Base-by-base conservation (phyloP, 2,888 invertebrate genomes). In the Trissolcus brochymenae region DNA sequence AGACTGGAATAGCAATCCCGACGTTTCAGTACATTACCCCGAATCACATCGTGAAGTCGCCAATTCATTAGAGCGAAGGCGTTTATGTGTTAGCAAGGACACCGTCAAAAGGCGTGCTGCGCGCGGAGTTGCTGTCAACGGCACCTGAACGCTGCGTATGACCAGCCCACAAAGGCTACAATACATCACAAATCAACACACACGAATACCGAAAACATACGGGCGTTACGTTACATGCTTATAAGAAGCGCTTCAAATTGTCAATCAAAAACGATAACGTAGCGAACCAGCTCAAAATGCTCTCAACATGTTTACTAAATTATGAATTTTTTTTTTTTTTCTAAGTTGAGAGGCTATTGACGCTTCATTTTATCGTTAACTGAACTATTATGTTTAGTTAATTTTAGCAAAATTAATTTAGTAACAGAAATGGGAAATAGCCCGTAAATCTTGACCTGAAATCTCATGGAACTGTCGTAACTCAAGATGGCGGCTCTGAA, bases 1-100 rank as follows among this genome's bases (percentile, higher is more conserved):
- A 97, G 92, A 96, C 96, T 70, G 95, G 96, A 84, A 92, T 96
- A 91, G 95, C 96, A 86, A 94, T 96, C 91, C 95, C 95, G 79
- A 95, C 96, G 84, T 96, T 96, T 91, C 96, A 96, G 90, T 96
- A 96, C 92, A 95, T 96, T 91, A 94, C 96, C 84, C 96, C 96
- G 83, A 96, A 96, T 91, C 95, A 96, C 91, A 96, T 96, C 90
- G 95, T 96, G 87, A 96, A 96, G 91, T 95, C 96, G 83, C 95
- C 96, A 88, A 96, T 96, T 90, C 96, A 96, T 92, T 96, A 95
- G 84, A 84, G 82, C 81, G 67, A 68, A 76, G 77, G 72, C 73
- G 57, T 60, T 76, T 59, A 74, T 35, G 76, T 46, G 72, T 72
- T 66, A 53, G 67, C 56, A 62, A 61, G 61, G 51, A 51, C 70